These are phyloP conservation scores for Brachionus calyciflorus DNA, from an alignment of 1,140 invertebrate genomes.

Conservation along the genomic window DNA sequence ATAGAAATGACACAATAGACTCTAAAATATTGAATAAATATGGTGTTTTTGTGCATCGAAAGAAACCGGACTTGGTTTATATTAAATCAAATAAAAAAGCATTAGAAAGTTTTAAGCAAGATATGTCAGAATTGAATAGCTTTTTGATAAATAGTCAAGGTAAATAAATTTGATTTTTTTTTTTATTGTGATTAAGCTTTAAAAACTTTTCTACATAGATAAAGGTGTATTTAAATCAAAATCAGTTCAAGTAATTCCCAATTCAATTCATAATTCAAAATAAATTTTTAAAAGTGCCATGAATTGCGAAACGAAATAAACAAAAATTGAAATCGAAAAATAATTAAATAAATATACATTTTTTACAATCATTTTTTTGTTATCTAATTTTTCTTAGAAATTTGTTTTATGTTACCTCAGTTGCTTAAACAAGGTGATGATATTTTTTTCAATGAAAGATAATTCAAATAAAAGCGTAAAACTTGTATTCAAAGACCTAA, in stretches of 20 bases:
- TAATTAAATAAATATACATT: too few relatives aligned
- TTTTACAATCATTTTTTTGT: too few relatives aligned
- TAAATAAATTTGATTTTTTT: too few relatives aligned
- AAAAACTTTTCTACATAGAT: not conserved
- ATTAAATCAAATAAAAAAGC: conserved; percentile 33
- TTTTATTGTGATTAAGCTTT: not conserved
- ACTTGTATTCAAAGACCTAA: too few relatives aligned
- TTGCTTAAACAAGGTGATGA: too few relatives aligned
- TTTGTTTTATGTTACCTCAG: too few relatives aligned
- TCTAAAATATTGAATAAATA: conserved; percentile 43
- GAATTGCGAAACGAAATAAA: too few relatives aligned
- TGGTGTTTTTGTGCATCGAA: conserved; percentile 42
- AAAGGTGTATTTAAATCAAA: not conserved
- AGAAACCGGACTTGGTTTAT: conserved; percentile 39
- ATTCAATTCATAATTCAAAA: not conserved
- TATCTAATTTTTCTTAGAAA: too few relatives aligned
- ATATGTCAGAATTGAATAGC: conserved; percentile 16
- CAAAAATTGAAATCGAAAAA: too few relatives aligned
- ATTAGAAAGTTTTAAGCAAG: conserved; percentile 34
- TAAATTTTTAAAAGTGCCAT: too few relatives aligned
- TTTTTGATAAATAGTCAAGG: conserved; percentile 9
- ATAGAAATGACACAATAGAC: conserved; percentile 45
- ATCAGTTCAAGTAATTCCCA: not conserved
- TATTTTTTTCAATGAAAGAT: too few relatives aligned
- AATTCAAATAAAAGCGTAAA: too few relatives aligned